A percentile compares a stretch with the other conserved stretches of the same genome.
Evolutionary conservation across 2,113 vertebrate species (phyloP).

Genomic region (Tetraodon nigroviridis): DNA sequence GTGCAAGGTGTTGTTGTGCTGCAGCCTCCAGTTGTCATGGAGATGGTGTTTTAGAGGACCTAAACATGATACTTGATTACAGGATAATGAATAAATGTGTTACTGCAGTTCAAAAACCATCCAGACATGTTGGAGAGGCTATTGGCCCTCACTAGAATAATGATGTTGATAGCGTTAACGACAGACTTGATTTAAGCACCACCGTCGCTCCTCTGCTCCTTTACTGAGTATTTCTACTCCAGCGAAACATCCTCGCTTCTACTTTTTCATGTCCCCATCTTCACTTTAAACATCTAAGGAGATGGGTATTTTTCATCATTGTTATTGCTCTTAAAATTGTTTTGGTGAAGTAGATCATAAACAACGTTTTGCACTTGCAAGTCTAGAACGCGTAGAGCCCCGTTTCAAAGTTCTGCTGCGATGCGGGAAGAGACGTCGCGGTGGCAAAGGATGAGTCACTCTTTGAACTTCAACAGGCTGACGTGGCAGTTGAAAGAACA

Average conservation of each 20-base stretch:
- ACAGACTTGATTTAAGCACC: no score
- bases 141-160: neutral
- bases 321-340: neutral
- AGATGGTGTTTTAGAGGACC: no score
- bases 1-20: no score
- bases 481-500: constrained; percentile 4
- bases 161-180: no score
- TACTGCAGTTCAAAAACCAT: no score
- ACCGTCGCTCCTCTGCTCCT: neutral
- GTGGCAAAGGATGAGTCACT: constrained; percentile 5
- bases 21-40: no score
- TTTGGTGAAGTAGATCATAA: constrained; percentile 1
- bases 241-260: constrained; percentile 22
- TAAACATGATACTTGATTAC: no score
- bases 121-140: no score
- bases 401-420: neutral
- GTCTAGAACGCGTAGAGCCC: neutral
- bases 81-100: no score
- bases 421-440: neutral
- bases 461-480: constrained; percentile 27
- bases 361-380: no score
- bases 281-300: neutral
- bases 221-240: neutral
- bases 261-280: constrained; percentile 17
- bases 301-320: constrained; percentile 1